Base-by-base conservation (phyloP, 2,113 vertebrate species). In the Myodes glareolus region DNA sequence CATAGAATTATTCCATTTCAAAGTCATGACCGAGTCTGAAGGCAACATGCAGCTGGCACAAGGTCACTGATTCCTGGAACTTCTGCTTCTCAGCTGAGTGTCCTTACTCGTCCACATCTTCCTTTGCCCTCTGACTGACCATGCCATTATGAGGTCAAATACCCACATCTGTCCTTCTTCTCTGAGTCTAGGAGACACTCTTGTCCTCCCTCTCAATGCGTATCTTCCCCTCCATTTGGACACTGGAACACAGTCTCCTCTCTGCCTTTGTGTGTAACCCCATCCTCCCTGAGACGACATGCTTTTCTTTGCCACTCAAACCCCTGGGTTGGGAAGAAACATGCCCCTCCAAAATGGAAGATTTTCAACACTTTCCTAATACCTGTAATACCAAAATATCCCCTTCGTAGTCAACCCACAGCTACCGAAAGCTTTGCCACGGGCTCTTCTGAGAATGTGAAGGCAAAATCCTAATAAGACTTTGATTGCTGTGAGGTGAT, bases 391-490 rank as follows among this genome's bases (percentile, higher is more conserved):
- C 11, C 29, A 55, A 47, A 92, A 85, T 70, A 47, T 80, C 55
- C 39, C 63, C 42, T 91, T 93, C 70, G 55, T 4, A 52, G 23
- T 61, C 19, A 78, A 19, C 6, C 25, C 11, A 55, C 25, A 47
- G n/a, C 55, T 45, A 61, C 65, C 10, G 23, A 81, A 27, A 55
- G 12, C 47, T 91, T 88, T 89, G 84, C 77, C 47, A 94, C 58
- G 17, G 55, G 52, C 19, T 61, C 65, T 88, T 94, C 36, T 39
- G 89, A 96, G 81, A 63, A 50, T 55, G 45, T 75, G 72, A 92
- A 96, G 90, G 94, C 65, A 77, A 82, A 92, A 88, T 95, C 52
- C 52, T 70, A 81, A 87, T n/a, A 86, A 77, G 65, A 89, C 65
- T 92, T 5, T 73, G 92, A 94, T 94, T 33, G 45, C 75, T 92